A percentile compares a stretch with the other conserved stretches of the same genome.
These are phyloP conservation scores for Lithobates sylvaticus DNA, from an alignment of 2,797 vertebrate species.

Conservation along the genomic window DNA sequence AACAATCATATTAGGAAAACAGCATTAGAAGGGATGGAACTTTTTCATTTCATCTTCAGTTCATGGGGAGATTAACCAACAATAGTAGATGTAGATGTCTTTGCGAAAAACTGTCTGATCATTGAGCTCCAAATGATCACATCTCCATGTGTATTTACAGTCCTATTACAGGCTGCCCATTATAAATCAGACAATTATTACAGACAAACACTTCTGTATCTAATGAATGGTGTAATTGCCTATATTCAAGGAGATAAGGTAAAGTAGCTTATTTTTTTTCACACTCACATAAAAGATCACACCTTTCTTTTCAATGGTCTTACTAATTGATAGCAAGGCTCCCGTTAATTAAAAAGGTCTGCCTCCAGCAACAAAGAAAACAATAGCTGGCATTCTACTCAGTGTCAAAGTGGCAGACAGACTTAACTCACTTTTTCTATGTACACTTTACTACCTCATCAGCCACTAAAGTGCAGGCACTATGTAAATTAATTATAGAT, in stretches of 20 bases:
- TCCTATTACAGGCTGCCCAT: background rate
- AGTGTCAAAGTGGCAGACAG: constrained; percentile 58
- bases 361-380: constrained; percentile 50
- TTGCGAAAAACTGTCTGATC: background rate
- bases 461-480: constrained; percentile 2
- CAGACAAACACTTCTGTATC: constrained; percentile 66
- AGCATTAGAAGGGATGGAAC: too few species aligned
- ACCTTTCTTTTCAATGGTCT: constrained; percentile 62
- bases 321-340: constrained; percentile 63
- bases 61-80: too few species aligned
- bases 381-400: constrained; percentile 63
- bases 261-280: constrained; percentile 65
- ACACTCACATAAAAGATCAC: constrained; percentile 56
- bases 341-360: constrained; percentile 69
- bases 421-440: constrained; percentile 36
- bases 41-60: too few species aligned
- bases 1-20: too few species aligned
- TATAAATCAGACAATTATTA: constrained; percentile 68
- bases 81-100: background rate
- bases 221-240: constrained; percentile 69
- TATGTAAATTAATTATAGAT: constrained; percentile 28
- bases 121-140: too few species aligned
- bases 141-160: background rate
- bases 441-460: background rate
- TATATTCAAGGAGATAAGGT: constrained; percentile 66